Evolutionary conservation across 2,888 invertebrate genomes (phyloP), one percentile per base, ranked within the genome.

Genomic region (Serrognathus titanus): DNA sequence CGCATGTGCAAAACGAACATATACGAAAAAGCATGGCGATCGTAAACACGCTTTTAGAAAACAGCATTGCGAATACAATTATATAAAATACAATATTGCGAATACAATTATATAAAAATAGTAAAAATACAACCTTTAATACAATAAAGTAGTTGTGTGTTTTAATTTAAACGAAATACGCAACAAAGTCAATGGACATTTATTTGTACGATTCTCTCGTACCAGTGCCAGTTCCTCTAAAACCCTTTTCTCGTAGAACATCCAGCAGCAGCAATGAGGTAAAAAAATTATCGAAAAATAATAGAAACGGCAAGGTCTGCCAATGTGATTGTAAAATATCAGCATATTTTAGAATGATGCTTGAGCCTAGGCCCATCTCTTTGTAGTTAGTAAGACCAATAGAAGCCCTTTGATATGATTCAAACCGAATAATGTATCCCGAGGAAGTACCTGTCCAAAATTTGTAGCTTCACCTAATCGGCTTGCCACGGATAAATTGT

Each of bases 381-480:
- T 58, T 60, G 41, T 64, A 65, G 10, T 41, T 49, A 9, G 51
- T 53, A 3, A 65, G 56, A 39, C 50, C 48, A 7, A 53, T 45
- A 9, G 58, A 59, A 12, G 63, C 54, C 16, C 68, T 69, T 57
- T 69, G 62, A 55, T 70, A 70, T 6, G 68, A 66, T 48, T 71
- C 66, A 46, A 67, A 63, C 59, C 66, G 66, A 16, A 59, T 53
- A 48, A 66, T 59, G 59, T 70, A 71, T 8, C 71, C 69, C 37
- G 64, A 52, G 12, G 52, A 51, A 6, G 66, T 63, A 1, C 69
- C 71, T 38, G 65, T 56, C 69, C 69, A 72, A 24, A 66, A 43
- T 58, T 68, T 71, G 59, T 65, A 70, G 2, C 68, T 60, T 49
- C 51, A 69, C 47, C 69, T 51, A 13, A 71, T 67, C 9, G 69